Evolutionary conservation across 2,113 vertebrate genomes (phyloP).

Genomic region (Alectura lathami): DNA sequence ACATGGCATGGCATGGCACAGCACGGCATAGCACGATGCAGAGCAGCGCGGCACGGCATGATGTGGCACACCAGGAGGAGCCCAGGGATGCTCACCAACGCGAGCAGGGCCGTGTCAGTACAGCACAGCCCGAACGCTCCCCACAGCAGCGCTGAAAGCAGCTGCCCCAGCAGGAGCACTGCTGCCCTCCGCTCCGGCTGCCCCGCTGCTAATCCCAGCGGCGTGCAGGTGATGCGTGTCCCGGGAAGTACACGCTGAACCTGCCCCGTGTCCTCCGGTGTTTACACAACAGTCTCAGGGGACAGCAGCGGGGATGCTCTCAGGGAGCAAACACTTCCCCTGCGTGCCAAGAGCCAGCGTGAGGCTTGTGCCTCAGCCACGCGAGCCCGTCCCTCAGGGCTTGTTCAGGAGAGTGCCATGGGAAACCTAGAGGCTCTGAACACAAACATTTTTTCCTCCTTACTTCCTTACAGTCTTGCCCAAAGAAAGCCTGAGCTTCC

Average conservation of each 20-base stretch:
- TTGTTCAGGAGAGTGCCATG: not conserved
- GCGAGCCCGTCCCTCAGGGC: not conserved
- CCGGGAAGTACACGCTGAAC: not conserved
- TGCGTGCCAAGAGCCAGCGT: not conserved
- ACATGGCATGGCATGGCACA: accelerated
- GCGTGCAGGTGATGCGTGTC: not conserved
- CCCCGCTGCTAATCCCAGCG: not conserved
- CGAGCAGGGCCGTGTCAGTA: accelerated
- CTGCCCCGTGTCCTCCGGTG: not conserved
- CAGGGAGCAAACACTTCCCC: not conserved
- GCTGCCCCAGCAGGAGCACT: not conserved
- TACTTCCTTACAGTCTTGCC: not conserved
- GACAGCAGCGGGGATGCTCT: conserved; percentile 14
- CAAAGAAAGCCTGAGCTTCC: not conserved
- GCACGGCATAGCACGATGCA: not conserved
- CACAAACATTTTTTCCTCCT: not conserved
- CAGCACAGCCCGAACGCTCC: accelerated
- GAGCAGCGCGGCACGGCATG: accelerated
- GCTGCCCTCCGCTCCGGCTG: accelerated
- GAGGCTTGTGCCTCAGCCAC: not conserved
- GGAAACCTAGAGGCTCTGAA: not conserved
- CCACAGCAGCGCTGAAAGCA: accelerated
- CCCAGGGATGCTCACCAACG: accelerated
- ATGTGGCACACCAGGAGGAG: not conserved
- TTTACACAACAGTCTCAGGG: conserved; percentile 44